Conservation (phyloP, 2,888 invertebrate species). For the Blastobasis lacticolella region DNA sequence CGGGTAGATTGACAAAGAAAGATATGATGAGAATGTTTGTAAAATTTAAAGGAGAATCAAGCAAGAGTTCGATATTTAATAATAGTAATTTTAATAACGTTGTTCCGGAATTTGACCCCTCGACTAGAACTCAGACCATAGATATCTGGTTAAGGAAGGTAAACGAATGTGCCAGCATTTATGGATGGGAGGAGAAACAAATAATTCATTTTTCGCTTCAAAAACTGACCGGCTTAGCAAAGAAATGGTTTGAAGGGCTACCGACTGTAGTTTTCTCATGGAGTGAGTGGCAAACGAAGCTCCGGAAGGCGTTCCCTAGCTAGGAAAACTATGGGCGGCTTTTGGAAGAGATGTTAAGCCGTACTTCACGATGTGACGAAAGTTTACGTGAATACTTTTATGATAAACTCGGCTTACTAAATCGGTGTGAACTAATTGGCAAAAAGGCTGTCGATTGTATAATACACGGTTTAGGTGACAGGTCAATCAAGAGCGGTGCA, state of each 20-base stretch:
- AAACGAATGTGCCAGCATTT: background rate
- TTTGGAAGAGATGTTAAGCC: background rate
- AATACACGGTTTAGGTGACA: background rate
- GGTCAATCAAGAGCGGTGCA: background rate
- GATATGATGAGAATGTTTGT: too few relatives aligned
- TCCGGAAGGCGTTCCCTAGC: background rate
- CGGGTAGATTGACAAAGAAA: too few relatives aligned
- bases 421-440: too few relatives aligned
- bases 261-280: background rate
- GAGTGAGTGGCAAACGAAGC: background rate
- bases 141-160: background rate
- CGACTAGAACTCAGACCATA: background rate
- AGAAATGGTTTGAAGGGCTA: background rate
- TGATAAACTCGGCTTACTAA: background rate
- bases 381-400: background rate
- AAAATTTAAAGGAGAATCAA: too few relatives aligned
- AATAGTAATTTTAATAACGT: background rate
- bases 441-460: too few relatives aligned
- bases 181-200: background rate
- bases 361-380: background rate
- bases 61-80: too few relatives aligned
- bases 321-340: background rate
- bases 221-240: background rate
- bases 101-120: background rate
- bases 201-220: background rate